A percentile compares a stretch with the other conserved stretches of the same genome.
Evolutionary conservation across 1,140 invertebrate genomes (phyloP).

Genomic region (Coelopa frigida): DNA sequence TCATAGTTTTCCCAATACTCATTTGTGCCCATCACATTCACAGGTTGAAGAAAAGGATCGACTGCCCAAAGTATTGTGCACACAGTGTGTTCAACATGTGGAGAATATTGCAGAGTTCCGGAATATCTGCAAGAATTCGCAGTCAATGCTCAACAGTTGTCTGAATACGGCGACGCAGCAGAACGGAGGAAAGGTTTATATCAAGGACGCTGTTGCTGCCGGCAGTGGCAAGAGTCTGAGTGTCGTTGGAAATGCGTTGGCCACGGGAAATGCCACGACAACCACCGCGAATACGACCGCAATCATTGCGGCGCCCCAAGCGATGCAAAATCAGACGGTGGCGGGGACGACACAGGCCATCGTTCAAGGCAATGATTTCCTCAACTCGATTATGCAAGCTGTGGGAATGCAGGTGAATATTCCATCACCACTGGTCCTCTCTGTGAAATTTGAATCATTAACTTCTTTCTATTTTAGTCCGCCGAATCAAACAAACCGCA

Average conservation of each 20-base stretch:
- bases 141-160: slow-evolving; percentile 60
- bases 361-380: slow-evolving; percentile 27
- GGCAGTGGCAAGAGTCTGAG: slow-evolving; percentile 31
- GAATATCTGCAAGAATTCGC: slow-evolving; percentile 58
- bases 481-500: not conserved
- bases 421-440: not conserved
- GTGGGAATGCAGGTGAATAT: slow-evolving; percentile 31
- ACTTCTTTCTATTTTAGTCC: slow-evolving; percentile 3
- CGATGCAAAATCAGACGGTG: slow-evolving; percentile 18
- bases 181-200: slow-evolving; percentile 56
- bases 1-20: not conserved
- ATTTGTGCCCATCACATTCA: no score
- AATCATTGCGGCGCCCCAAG: no score
- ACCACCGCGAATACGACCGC: no score
- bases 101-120: slow-evolving; percentile 57
- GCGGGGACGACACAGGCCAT: slow-evolving; percentile 28
- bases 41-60: slow-evolving; percentile 62
- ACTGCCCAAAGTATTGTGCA: slow-evolving; percentile 63
- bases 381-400: slow-evolving; percentile 40
- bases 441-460: not conserved
- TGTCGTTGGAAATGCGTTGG: slow-evolving; percentile 30
- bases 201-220: slow-evolving; percentile 48
- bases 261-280: no score
- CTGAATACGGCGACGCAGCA: slow-evolving; percentile 57
- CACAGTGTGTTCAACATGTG: slow-evolving; percentile 55